Evolutionary conservation across 2,113 vertebrate species (phyloP), one percentile per base, ranked within the genome.

Genomic region (Lagopus leucura): DNA sequence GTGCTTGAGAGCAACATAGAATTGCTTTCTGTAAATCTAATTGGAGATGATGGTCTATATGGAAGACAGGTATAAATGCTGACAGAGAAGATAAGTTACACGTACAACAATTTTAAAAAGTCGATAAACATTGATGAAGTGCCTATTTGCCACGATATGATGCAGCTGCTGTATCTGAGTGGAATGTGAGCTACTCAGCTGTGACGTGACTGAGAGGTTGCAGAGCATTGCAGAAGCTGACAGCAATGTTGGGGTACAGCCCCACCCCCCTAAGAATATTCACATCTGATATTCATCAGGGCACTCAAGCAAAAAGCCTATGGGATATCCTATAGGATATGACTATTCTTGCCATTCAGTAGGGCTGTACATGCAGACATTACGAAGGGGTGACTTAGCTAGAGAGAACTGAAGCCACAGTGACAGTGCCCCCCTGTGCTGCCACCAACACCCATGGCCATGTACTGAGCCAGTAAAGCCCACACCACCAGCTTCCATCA

Each of bases 361-460:
- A 18, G 74, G 43, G 15, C 54, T 82, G 63, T 82, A 65, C 28
- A 13, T 4, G 27, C 80, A 86, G 72, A 63, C 12, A 36, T 16
- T 3, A 30, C 36, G 42, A 0, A 0, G 14, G 18, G 15, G 45
- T 12, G 73, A 21, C n/a, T 30, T n/a, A 57, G 52, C 47, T 28
- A 10, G 12, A 66, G 47, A 64, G 2, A 28, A 64, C 32, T 47
- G 32, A 69, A 69, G 50, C 57, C 71, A 70, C 72, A 50, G n/a
- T 2, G 72, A 50, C 18, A 50, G 8, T 2, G 25, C 11, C 65
- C 30, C 40, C 40, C 40, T 17, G 28, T 18, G 40, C 48, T 92
- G 21, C 45, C 64, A 40, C n/a, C 55, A 71, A 54, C 45, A 63
- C 27, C 64, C 38, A 10, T 0, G 2, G 45, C 50, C 69, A 34